Conservation (phyloP, 2,797 vertebrate genomes). For the Scyliorhinus canicula region DNA sequence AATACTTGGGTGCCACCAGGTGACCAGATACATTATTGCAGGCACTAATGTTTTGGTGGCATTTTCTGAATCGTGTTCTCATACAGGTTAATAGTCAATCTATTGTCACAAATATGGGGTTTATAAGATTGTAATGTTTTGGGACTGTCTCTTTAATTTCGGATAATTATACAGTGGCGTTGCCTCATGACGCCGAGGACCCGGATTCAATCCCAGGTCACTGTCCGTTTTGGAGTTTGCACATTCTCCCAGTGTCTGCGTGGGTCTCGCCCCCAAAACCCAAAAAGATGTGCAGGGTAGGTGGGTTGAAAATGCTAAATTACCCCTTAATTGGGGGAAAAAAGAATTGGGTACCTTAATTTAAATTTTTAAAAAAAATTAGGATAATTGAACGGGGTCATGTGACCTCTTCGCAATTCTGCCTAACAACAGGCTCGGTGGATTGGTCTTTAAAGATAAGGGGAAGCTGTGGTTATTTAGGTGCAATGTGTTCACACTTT, state of each 20-base stretch:
- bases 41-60: not conserved
- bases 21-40: constrained; percentile 10
- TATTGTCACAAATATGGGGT: not conserved
- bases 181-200: no score
- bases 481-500: not conserved
- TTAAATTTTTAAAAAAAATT: no score
- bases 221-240: no score
- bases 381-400: not conserved
- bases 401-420: not conserved
- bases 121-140: not conserved
- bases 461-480: not conserved
- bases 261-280: no score
- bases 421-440: not conserved
- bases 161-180: no score
- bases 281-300: no score
- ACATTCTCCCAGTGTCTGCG: no score
- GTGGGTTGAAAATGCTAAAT: no score
- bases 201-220: no score
- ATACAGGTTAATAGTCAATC: not conserved
- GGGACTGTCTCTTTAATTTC: not conserved
- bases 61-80: not conserved
- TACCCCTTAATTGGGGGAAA: no score
- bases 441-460: not conserved
- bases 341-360: no score
- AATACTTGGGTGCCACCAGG: constrained; percentile 11